Evolutionary conservation across 2,113 vertebrate species (phyloP), one percentile per base, ranked within the genome.

Genomic region (Rhabdornis inornatus): DNA sequence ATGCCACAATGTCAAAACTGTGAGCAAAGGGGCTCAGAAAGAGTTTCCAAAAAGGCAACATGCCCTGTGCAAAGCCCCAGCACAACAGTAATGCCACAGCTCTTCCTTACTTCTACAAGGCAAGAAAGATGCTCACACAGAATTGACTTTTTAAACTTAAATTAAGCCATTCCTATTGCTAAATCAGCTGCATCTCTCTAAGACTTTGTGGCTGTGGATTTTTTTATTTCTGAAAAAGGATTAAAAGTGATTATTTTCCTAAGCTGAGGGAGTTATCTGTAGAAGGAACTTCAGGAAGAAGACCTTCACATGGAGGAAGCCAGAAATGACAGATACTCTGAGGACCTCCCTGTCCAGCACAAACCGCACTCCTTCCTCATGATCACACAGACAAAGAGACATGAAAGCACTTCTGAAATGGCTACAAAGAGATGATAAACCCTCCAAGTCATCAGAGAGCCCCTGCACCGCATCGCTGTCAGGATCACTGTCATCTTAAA

Each of bases 391-490:
- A 42, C 39, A 66, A 3, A 4, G 30, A 80, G 74, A 78, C 31
- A 56, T 10, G 28, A 87, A 94, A 91, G 42, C 1, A 0, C 49
- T 79, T 44, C 65, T 0, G 0, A 83, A 91, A 83, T 7, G 17
- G 27, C 82, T 69, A 57, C 76, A 66, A 72, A 78, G 71, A 70
- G 59, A 64, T 23, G 44, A 63, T 52, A 71, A 89, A 74, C 28
- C 47, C 85, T 66, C 39, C 49, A 11, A 80, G 45, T 20, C 69
- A 49, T 37, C 68, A 7, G 42, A 63, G 21, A 53, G 23, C 83
- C 75, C 2, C 3, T 16, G 60, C 1, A 5, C n/a, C 9, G 1
- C 12, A 1, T 8, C 0, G 1, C 59, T 69, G 66, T 22, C 3
- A 3, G 70, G 83, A 76, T 20, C 6, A 3, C 39, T n/a, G 63